Evolutionary conservation across 2,888 invertebrate species (phyloP), one percentile per base, ranked within the genome.

Genomic region (Agonopterix subpropinquella): DNA sequence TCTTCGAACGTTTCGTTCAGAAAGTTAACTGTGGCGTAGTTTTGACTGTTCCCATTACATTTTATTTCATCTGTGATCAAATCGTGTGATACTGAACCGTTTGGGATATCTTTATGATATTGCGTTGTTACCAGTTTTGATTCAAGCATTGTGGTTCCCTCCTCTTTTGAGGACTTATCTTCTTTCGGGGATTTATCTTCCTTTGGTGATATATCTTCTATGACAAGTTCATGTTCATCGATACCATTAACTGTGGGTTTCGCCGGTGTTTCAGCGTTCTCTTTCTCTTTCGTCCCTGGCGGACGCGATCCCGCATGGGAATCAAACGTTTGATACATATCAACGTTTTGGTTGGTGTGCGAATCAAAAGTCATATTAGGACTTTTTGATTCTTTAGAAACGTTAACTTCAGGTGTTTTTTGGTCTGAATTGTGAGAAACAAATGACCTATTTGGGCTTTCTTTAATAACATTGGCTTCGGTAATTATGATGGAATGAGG

Each of bases 401-500:
- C 39, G 39, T 39, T 39, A n/a, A 5, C 28, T 28, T 39, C n/a
- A 9, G 39, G 39, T 9, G 28, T 45, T 44, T 11, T 15, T 36
- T 2, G 39, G 11, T 43, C 13, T 37, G n/a, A 4, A 42, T n/a
- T 8, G 11, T 42, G 8, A 42, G 11, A 11, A 13, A 42, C 11
- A 13, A 42, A 4, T 13, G 42, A 11, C 2, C n/a, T 42, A 11
- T 11, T 28, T 7, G 28, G 28, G 28, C 28, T 28, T 28, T 28
- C 28, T 28, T 28, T 28, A 7, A 28, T 11, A 42, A 67, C 55
- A 50, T 73, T 67, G 58, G 73, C 70, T 62, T 85, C 84, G 3
- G 87, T 86, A 45, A 87, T 77, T 7, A 87, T 86, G 11, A 87
- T 84, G 37, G 87, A 87, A 59, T 87, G 87, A 11, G 87, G 87